These are phyloP conservation scores for Serinus canaria DNA, from an alignment of 2,113 vertebrate species.

Conservation along the genomic window DNA sequence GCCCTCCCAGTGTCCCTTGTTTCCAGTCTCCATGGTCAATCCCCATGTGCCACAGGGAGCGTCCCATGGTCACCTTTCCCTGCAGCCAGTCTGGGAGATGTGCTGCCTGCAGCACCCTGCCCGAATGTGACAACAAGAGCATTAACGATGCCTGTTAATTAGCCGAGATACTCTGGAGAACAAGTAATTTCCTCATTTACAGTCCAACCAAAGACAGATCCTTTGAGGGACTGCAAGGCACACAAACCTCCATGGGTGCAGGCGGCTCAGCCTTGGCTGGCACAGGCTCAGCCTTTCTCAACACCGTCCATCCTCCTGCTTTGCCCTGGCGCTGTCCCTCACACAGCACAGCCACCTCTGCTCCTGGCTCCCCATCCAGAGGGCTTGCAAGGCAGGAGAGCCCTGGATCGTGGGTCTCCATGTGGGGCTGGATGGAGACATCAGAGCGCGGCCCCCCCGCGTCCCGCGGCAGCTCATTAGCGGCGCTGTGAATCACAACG, in stretches of 20 bases:
- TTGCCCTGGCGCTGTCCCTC: background rate
- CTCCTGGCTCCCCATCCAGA: background rate
- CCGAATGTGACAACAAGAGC: background rate
- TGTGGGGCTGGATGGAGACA: background rate
- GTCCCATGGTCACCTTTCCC: background rate
- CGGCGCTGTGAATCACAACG: background rate
- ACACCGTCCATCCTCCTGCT: rapidly evolving
- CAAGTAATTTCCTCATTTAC: constrained; percentile 45
- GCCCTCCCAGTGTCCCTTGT: rapidly evolving
- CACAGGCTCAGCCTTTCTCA: rapidly evolving
- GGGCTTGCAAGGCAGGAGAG: background rate
- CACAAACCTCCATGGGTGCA: background rate
- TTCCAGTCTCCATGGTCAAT: rapidly evolving
- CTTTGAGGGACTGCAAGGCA: background rate
- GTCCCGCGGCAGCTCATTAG: background rate
- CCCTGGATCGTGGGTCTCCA: rapidly evolving
- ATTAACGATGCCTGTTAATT: constrained; percentile 41
- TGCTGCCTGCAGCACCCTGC: background rate
- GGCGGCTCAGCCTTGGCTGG: background rate
- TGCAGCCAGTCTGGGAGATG: background rate
- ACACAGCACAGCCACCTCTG: background rate
- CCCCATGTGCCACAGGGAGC: rapidly evolving
- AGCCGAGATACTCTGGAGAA: background rate
- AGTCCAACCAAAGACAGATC: background rate
- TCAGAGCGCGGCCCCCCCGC: background rate